A percentile compares a stretch with the other conserved stretches of the same genome.
These are phyloP conservation scores for Amphiprion percula DNA, from an alignment of 2,113 vertebrate genomes.

Conservation along the genomic window DNA sequence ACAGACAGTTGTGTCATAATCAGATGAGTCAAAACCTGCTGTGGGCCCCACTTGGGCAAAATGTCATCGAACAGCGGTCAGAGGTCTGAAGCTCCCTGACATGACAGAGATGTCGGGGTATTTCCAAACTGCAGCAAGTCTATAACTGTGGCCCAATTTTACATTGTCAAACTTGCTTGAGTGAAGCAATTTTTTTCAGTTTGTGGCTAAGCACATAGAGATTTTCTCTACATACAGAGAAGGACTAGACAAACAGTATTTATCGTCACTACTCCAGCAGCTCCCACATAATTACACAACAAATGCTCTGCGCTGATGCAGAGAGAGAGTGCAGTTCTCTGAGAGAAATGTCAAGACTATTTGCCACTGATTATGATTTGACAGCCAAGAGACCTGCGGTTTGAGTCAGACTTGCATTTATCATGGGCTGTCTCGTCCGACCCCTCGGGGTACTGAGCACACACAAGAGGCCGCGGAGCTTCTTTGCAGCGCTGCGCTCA, in stretches of 20 bases:
- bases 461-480: constrained; percentile 29
- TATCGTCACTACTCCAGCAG: constrained; percentile 28
- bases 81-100: constrained; percentile 44
- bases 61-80: constrained; percentile 42
- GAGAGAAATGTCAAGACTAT: constrained; percentile 53
- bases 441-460: constrained; percentile 41
- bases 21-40: constrained; percentile 17
- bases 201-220: neutral
- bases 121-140: constrained; percentile 32
- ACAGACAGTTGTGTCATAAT: constrained; percentile 18
- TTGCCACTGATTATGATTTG: constrained; percentile 59
- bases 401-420: constrained; percentile 61
- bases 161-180: constrained; percentile 23
- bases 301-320: neutral
- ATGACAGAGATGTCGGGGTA: constrained; percentile 33
- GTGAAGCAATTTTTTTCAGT: constrained; percentile 12
- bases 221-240: constrained; percentile 6
- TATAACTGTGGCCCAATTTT: constrained; percentile 21
- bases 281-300: constrained; percentile 27
- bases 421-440: constrained; percentile 52
- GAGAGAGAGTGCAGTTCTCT: constrained; percentile 19
- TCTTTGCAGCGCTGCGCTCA: constrained; percentile 36
- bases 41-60: neutral
- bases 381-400: constrained; percentile 64
- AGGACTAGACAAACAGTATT: constrained; percentile 16